Evolutionary conservation across 1,140 invertebrate genomes (phyloP), one percentile per base, ranked within the genome.

Genomic region (Drosophila pseudoananassae): DNA sequence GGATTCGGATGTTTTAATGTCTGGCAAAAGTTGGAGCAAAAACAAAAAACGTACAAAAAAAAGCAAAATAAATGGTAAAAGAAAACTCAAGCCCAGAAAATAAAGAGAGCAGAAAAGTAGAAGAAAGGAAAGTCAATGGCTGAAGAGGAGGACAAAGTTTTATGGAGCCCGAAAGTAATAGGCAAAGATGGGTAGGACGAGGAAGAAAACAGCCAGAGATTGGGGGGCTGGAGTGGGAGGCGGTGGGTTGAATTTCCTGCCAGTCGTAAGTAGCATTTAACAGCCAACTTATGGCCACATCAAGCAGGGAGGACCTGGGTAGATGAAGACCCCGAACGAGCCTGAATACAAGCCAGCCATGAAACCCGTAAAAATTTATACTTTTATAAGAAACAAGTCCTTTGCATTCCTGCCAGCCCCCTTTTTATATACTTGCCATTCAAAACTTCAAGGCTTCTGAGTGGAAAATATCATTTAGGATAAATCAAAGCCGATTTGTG

Each of bases 211-310:
- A 20, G 40, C 1, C 29, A 8, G 40, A 15, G 4, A 8, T 7
- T 7, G 10, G 17, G 15, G 33, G 12, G n/a, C 5, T 12, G 14
- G 27, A 9, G 25, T 29, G 25, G 49, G 14, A 17, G 49, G 25
- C 17, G 52, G n/a, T 31, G 45, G 54, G 40, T 33, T n/a, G 27
- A 47, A 70, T 69, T 74, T 77, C 66, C 71, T 77, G 82, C 68
- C 56, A 74, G 81, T 70, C 63, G 81, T 85, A 85, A 85, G 81
- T 85, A 85, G 81, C 81, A 87, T 85, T 85, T 85, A 85, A 85
- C 81, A 87, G 81, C 61, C 81, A 85, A 85, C 81, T 85, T 85
- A 85, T 87, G 81, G 73, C 77, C 81, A 82, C 49, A 43, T 66
- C 69, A 53, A 27, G 36, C 61, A 58, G 58, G 78, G 59, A 60